Evolutionary conservation across 1,140 invertebrate genomes (phyloP), one percentile per base, ranked within the genome.

Genomic region (Idris sp.): DNA sequence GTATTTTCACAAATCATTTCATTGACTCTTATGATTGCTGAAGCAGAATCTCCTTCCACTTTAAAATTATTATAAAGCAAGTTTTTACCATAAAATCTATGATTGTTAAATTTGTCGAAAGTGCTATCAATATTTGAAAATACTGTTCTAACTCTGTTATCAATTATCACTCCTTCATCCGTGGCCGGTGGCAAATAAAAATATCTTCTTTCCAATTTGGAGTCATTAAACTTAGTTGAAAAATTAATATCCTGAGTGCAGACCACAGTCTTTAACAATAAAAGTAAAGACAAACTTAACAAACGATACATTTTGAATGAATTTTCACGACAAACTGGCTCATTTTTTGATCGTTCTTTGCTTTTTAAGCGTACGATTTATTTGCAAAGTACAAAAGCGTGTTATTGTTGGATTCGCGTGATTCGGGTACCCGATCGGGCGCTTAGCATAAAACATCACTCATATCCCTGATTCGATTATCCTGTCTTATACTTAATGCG

Each of bases 1-100:
- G 48, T 44, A 72, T 83, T 80, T 15, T 76, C 74, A 38, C 83
- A 84, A 9, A 77, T 71, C 79, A 71, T 53, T 36, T 61, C 54
- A 10, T 53, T 61, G 18, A 71, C 26, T 25, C 11, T 36, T 11
- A 71, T 33, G 54, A 54, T 30, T 6, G 3, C 54, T 0, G 44
- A 25, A 38, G 2, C 31, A 10, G 38, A 31, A 18, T 51, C 35
- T 11, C 2, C 15, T 38, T 68, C 41, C 8, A 13, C 10, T 16
- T 14, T 11, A 0, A 54, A 26, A 19, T 48, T 38, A 25, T 8
- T 15, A 13, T 48, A 48, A 1, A 44, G 38, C 4, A 54, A 36
- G 18, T 30, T 51, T 35, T 19, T 68, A 2, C 11, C 15, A 22
- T 28, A 28, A 58, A 68, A 2, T 9, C 10, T 15, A 26, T 49